Evolutionary conservation across 2,113 vertebrate species (phyloP).

Genomic region (Coturnix japonica): DNA sequence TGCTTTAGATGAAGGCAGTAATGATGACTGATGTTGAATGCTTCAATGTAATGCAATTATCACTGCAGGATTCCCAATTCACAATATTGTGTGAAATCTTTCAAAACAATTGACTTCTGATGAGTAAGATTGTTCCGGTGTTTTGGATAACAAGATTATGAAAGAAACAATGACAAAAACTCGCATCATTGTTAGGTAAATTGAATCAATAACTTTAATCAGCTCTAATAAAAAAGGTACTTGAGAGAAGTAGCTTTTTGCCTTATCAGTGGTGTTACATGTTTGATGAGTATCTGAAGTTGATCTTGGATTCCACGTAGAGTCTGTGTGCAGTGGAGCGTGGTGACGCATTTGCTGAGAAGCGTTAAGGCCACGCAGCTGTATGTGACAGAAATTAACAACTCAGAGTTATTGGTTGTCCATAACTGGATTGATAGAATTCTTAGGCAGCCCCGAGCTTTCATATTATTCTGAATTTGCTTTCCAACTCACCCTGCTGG

Average conservation of each 20-base stretch:
- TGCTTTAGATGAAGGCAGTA: neutral
- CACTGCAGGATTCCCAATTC: neutral
- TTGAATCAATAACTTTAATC: constrained; percentile 35
- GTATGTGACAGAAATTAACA: neutral
- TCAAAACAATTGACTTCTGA: neutral
- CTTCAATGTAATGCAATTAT: neutral
- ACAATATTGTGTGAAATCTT: neutral
- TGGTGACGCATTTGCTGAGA: neutral
- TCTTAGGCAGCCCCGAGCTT: neutral
- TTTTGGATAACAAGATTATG: constrained; percentile 7
- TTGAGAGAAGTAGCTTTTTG: constrained; percentile 6
- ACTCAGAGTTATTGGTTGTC: neutral
- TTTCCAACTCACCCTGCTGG: neutral
- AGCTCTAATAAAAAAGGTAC: constrained; percentile 6
- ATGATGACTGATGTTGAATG: neutral
- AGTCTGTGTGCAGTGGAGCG: neutral
- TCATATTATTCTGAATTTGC: neutral
- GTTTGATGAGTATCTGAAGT: neutral
- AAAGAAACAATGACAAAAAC: neutral
- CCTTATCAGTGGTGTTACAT: neutral
- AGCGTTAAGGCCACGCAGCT: neutral
- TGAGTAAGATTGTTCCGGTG: neutral
- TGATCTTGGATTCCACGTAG: neutral
- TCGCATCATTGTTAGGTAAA: neutral
- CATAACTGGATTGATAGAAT: neutral